Evolutionary conservation across 2,113 vertebrate species (phyloP), one percentile per base, ranked within the genome.

Genomic region (Indicator maculatus): DNA sequence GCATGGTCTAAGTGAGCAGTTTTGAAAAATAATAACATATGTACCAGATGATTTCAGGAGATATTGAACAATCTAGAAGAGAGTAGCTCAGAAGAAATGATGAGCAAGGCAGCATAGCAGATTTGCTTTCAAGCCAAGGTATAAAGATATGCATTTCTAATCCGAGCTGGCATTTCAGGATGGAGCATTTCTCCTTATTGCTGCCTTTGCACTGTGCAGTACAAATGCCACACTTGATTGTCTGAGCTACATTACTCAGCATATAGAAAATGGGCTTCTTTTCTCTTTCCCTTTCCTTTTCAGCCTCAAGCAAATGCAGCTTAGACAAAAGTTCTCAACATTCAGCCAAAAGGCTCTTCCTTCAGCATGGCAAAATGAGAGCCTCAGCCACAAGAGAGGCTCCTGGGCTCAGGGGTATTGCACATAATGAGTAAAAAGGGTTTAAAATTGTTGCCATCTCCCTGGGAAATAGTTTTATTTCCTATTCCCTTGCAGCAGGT

Each of bases 21-120:
- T 93, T 78, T 80, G 39, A 83, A 93, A 93, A 90, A 84, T 82
- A 91, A 45, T 87, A 77, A 60, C 10, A 3, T 45, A 60, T 31
- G 20, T 94, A 89, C 64, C 6, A 1, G 76, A 31, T 83, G 33
- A 83, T 93, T 97, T 59, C 58, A 64, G 44, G 76, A 93, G 80
- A 87, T 93, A 90, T 28, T 88, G 93, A 93, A 53, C 70, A 61
- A 67, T 74, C 50, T n/a, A 26, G 55, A 92, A 82, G n/a, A 81
- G 30, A 15, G 55, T 47, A 88, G 64, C 83, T 94, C 61, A 63
- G 39, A 39, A 88, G 77, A 79, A 89, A 80, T 90, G 12, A 93
- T 70, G 39, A 86, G 71, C 4, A 5, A 89, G 82, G 84, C 67
- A 85, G 80, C 64, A 45, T 1, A 86, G 73, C 16, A 90, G 65